Base-by-base conservation (phyloP, 2,888 invertebrate genomes). In the Pelosia muscerda region DNA sequence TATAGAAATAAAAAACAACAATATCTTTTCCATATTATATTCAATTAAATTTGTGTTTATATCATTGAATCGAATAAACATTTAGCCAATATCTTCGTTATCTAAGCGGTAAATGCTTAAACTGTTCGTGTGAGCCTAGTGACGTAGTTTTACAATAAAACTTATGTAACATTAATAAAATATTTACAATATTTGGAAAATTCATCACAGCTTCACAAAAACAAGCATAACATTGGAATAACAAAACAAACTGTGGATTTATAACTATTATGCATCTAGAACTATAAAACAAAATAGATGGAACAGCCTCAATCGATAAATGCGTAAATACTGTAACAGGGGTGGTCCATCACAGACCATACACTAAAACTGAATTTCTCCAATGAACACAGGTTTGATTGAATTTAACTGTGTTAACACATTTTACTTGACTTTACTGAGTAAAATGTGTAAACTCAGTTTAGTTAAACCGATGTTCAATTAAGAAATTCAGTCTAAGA, bases 161-260 rank as follows among this genome's bases (percentile, higher is more conserved):
- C 92, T 92, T 93, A 93, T 83, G 75, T 79, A 93, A 93, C 91
- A 90, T 90, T 92, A 90, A 90, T 91, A 92, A 90, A 90, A 90
- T 93, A 94, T 94, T 90, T 94, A 95, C 94, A 94, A 89, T 94
- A 93, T 95, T 95, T 95, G 95, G 95, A 88, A 90, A 92, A 89
- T 88, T 93, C 93, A 95, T 95, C 95, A 95, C 95, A 95, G 95
- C 94, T 90, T 93, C 93, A 94, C 94, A 90, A 94, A 86, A 94
- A 94, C 92, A 94, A 94, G 93, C 92, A 89, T 92, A 94, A 94
- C 92, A 91, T 89, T 86, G 84, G 83, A 89, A 91, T 81, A 94
- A 94, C 92, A 93, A 92, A 94, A 93, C 91, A 89, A 89, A 89
- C 83, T 81, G 82, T 84, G 81, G 81, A 73, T 75, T 83, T 85